Evolutionary conservation across 1,140 invertebrate genomes (phyloP), one percentile per base, ranked within the genome.

Genomic region (Archivesica marissinica): DNA sequence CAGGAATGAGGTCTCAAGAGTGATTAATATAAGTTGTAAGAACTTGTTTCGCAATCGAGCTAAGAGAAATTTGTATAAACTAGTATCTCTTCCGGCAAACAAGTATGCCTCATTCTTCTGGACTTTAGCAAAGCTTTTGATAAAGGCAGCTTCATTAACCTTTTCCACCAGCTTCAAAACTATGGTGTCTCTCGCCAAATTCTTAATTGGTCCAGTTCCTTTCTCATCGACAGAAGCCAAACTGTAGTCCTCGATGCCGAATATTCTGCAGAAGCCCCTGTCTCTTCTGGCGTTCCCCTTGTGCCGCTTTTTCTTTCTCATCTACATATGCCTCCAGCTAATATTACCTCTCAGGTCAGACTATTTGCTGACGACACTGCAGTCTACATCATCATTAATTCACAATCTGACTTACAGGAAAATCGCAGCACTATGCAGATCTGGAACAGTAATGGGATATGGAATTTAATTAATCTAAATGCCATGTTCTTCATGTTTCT

Each of bases 61-160:
- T n/a, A n/a, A n/a, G n/a, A n/a, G n/a, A n/a, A n/a, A n/a, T n/a
- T n/a, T n/a, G n/a, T n/a, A n/a, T n/a, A n/a, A n/a, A n/a, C n/a
- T n/a, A 70, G 20, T 25, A 23, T 70, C 23, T 28, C 39, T 28
- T n/a, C 17, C 13, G 25, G 33, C 39, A 35, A 70, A 41, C 66
- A 70, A 15, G n/a, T 33, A 15, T 28, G 39, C 39, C 66, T 38
- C 39, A 70, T 70, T 70, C 39, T 38, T 15, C 66, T 70, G 23
- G 66, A 70, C 17, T 38, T 70, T 44, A 39, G 30, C 33, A 70
- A 70, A 25, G 66, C 23, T 20, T 70, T 70, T 28, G 33, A 70
- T 38, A 38, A 70, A 28, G 33, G 35, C 23, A 70, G 33, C 33
- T 17, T 38, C 39, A 20, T 41, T 38, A 70, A 70, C 35, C 33